Conservation (phyloP, 1,140 invertebrate genomes). For the Drosophila tani region DNA sequence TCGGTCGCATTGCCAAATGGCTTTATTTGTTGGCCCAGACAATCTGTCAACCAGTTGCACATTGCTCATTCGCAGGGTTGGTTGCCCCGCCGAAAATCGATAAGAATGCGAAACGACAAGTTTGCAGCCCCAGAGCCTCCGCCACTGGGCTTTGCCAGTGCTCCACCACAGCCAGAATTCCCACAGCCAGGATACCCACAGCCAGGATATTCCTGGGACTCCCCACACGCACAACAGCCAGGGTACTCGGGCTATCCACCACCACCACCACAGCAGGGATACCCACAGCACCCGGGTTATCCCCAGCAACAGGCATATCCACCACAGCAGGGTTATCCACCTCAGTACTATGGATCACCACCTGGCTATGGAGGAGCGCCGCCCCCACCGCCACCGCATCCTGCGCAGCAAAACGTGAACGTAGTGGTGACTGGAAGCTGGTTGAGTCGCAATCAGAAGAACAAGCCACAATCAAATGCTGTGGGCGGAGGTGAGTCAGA, state of each 20-base stretch:
- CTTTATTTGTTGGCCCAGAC: slow-evolving; percentile 3
- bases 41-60: slow-evolving; percentile 18
- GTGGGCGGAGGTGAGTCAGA: slow-evolving; percentile 55
- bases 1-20: slow-evolving; percentile 15
- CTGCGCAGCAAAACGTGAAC: slow-evolving; percentile 6
- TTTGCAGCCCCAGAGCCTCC: neutral
- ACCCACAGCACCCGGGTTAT: neutral
- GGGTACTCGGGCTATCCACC: slow-evolving; percentile 17
- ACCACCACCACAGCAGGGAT: neutral
- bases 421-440: slow-evolving; percentile 33
- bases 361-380: slow-evolving; percentile 15
- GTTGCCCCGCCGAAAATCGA: neutral
- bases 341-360: slow-evolving; percentile 37
- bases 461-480: slow-evolving; percentile 69
- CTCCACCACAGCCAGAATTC: slow-evolving; percentile 17
- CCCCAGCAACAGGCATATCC: slow-evolving; percentile 3
- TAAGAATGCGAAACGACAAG: slow-evolving; percentile 12
- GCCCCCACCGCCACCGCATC: slow-evolving; percentile 4
- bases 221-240: slow-evolving; percentile 6
- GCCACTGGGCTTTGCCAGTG: slow-evolving; percentile 16
- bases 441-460: slow-evolving; percentile 54
- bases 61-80: neutral
- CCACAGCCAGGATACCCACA: too few species aligned
- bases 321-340: slow-evolving; percentile 10
- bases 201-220: slow-evolving; percentile 15